Base-by-base conservation (phyloP, 2,797 vertebrate species). In the Rachycentron canadum region DNA sequence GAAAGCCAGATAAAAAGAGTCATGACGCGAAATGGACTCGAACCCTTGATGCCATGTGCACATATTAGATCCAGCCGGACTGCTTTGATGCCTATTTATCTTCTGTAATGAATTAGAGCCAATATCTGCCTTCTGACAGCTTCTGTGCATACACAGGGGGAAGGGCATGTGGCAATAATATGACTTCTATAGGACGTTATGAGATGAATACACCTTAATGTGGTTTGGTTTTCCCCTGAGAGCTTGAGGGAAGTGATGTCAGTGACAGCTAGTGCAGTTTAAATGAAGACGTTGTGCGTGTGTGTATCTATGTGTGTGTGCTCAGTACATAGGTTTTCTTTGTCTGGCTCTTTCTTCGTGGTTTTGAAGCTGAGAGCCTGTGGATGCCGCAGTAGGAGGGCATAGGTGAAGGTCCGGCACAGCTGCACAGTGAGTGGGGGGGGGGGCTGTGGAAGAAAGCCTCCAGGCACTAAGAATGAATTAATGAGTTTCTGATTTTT, bases 361-460 rank as follows among this genome's bases (percentile, higher is more conserved):
- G 45, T 84, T 86, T 63, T 69, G 64, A 81, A 83, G 79, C 78
- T 49, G 69, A 19, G 58, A 73, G 73, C 64, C 72, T 69, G 75
- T 52, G 67, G 85, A 82, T 75, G 82, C 77, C 1, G 57, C 86
- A 89, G 86, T 21, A 77, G 57, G 87, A 87, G 91, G 92, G 59
- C 90, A 91, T 63, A 91, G 93, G 92, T 94, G 90, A 93, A 93
- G 92, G 90, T 92, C 90, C 87, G 76, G 81, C 89, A 88, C 91
- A 92, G 90, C 88, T 90, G 91, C 89, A 86, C 74, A 89, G 86
- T 53, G 57, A 65, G 76, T 72, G 52, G 73, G 73, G 73, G 73
- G 60, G 79, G 78, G 64, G 78, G 58, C 32, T 45, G 56, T 25
- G 36, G 60, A 79, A 76, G 76, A 75, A 77, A 79, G 76, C 89